Evolutionary conservation across 2,797 vertebrate species (phyloP), one percentile per base, ranked within the genome.

Genomic region (Melopsittacus undulatus): DNA sequence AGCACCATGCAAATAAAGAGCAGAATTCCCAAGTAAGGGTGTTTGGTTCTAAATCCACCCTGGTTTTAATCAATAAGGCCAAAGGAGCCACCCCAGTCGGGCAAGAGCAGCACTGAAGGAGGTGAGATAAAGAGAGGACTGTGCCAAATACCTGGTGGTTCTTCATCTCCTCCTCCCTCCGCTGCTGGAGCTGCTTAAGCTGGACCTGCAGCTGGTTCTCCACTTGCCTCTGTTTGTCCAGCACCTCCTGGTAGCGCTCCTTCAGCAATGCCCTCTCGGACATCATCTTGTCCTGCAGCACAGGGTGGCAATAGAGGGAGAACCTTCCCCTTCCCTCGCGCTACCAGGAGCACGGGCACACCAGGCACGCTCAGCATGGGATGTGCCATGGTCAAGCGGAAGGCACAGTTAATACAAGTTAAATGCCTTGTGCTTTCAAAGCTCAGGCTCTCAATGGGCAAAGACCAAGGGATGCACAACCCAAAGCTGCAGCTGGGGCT

Each of bases 201-300:
- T 98, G 98, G 9, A 98, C 98, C 88, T 98, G 98, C 52, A 98
- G 97, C 79, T 98, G 98, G 38, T 98, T 98, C 94, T 98, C 98
- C 91, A 98, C 98, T 70, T 98, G 98, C 76, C 97, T 97, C 96
- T 98, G 98, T 12, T 97, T 98, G 96, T 98, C 98, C 91, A 98
- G 7, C 64, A 98, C 98, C 83, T 98, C 98, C 85, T 98, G 98
- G 82, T 98, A 98, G 6, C 97, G 97, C 32, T 98, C 98, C 92
- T 98, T 98, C 90, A 98, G 52, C 75, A 98, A n/a, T 5, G 98
- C 98, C 84, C 98, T 92, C 94, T 98, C 98, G 0, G 97, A 97
- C 96, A 98, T 97, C 97, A 98, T 98, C 81, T 98, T 98, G 94
- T 98, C 98, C 98, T 98, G 87, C 79, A 86, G 67, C 1, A 4